Conservation (phyloP, 1,140 invertebrate genomes). For the Drosophila azteca region DNA sequence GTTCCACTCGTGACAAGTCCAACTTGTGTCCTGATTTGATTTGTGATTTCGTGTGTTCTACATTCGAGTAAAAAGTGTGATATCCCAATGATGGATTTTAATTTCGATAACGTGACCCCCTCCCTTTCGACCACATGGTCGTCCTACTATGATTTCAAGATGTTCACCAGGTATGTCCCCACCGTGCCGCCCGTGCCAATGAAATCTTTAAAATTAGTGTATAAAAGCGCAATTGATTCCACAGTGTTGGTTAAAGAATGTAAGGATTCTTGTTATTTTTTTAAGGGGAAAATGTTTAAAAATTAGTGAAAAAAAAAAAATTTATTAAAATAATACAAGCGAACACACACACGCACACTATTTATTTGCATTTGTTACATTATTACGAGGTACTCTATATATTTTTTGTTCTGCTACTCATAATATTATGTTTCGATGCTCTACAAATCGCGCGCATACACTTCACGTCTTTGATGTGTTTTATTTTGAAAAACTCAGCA, state of each 20-base stretch:
- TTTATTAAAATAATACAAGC: neutral
- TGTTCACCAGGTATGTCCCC: slow-evolving; percentile 70
- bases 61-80: slow-evolving; percentile 29
- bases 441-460: slow-evolving; percentile 41
- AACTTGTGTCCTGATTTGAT: slow-evolving; percentile 58
- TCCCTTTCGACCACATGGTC: slow-evolving; percentile 59
- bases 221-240: slow-evolving; percentile 41
- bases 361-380: too few species aligned
- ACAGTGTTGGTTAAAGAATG: slow-evolving; percentile 11
- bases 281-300: neutral
- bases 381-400: neutral
- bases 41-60: slow-evolving; percentile 51
- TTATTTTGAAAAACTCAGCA: slow-evolving; percentile 8
- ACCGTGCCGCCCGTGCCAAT: neutral
- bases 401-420: slow-evolving; percentile 9
- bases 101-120: slow-evolving; percentile 57
- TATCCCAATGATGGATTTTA: slow-evolving; percentile 61
- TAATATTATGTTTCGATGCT: slow-evolving; percentile 22
- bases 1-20: slow-evolving; percentile 73
- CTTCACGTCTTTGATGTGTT: slow-evolving; percentile 48
- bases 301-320: too few species aligned
- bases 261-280: neutral
- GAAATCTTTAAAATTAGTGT: slow-evolving; percentile 18
- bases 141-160: slow-evolving; percentile 66
- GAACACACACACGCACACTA: too few species aligned